Evolutionary conservation across 2,113 vertebrate genomes (phyloP).

Genomic region (Phylloscopus whistleri): DNA sequence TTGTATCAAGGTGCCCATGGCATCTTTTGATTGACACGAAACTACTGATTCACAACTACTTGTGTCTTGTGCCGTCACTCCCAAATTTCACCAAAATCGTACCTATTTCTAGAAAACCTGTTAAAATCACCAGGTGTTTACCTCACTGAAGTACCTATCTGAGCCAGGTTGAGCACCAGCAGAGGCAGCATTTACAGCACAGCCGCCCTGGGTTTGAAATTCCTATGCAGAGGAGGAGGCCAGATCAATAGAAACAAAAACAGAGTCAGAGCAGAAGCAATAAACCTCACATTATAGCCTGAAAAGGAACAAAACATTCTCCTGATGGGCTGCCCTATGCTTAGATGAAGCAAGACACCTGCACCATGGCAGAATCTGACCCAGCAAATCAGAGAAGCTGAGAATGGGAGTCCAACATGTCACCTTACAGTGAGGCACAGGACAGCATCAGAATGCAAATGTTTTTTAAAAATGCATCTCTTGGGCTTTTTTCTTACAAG

Average conservation of each 20-base stretch:
- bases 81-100: neutral
- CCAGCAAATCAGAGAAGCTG: neutral
- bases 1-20: accelerated
- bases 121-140: neutral
- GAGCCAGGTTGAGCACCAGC: neutral
- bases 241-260: neutral
- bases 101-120: neutral
- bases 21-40: neutral
- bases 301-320: neutral
- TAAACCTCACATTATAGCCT: neutral
- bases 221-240: neutral
- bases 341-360: neutral
- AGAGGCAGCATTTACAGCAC: neutral
- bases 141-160: neutral
- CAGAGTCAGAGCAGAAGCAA: neutral
- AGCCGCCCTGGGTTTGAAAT: neutral
- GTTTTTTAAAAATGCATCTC: neutral
- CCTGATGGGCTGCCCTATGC: neutral
- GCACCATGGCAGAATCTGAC: neutral
- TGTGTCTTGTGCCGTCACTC: neutral
- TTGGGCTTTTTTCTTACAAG: neutral
- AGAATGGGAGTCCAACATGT: neutral
- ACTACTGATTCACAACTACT: neutral
- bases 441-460: neutral
- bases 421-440: neutral